Evolutionary conservation across 2,797 vertebrate genomes (phyloP).

Genomic region (Phoebastria nigripes): DNA sequence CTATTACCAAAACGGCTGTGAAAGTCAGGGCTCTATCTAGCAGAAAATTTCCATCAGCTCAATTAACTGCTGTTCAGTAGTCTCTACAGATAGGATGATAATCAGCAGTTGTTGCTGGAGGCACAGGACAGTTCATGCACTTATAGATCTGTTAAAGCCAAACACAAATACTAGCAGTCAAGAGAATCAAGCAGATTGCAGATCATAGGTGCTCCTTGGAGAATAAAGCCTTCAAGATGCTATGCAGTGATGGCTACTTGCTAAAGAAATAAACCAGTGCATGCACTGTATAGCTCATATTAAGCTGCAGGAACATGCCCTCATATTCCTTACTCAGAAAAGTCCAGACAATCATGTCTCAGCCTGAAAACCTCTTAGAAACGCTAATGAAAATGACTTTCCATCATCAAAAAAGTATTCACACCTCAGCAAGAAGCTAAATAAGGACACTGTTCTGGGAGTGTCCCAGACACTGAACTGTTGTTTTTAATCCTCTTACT

Average conservation of each 20-base stretch:
- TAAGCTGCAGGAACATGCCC: background rate
- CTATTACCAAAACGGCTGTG: background rate
- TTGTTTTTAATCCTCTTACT: conserved; percentile 56
- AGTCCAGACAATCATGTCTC: background rate
- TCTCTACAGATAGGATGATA: background rate
- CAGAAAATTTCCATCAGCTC: conserved; percentile 12
- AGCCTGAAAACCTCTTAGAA: conserved; percentile 13
- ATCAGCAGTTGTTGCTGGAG: background rate
- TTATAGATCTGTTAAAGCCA: background rate
- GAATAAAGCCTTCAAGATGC: background rate
- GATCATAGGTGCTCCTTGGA: background rate
- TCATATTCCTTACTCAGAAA: background rate
- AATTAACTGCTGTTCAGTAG: background rate
- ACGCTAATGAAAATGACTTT: background rate
- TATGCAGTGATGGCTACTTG: background rate
- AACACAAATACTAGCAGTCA: background rate
- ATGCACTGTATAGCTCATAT: background rate
- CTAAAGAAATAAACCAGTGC: background rate
- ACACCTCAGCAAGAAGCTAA: conserved; percentile 43
- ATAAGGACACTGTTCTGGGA: conserved; percentile 28
- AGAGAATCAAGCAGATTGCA: background rate
- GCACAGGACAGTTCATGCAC: background rate
- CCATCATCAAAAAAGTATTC: conserved; percentile 26
- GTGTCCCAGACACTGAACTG: conserved; percentile 28
- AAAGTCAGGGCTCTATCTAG: background rate